Evolutionary conservation across 2,888 invertebrate species (phyloP).

Genomic region (Sinelater perroti): DNA sequence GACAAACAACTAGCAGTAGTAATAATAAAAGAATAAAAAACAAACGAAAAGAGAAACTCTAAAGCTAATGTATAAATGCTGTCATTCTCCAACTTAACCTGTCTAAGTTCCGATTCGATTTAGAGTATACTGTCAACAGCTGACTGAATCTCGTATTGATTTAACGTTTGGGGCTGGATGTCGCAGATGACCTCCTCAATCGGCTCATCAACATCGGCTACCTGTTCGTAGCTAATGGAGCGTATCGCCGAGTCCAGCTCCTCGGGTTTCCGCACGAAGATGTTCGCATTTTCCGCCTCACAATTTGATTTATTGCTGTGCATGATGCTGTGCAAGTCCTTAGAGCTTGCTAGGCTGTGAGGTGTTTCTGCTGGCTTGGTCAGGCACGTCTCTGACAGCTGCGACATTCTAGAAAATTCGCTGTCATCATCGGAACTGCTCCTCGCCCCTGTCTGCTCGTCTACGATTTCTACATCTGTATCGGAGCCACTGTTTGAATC

Average conservation of each 20-base stretch:
- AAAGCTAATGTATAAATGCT: no score
- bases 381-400: conserved; percentile 2
- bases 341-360: neutral
- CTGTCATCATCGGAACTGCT: conserved; percentile 37
- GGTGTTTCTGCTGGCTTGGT: neutral
- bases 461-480: conserved; percentile 37
- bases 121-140: conserved; percentile 59
- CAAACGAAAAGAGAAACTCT: neutral
- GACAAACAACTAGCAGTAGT: neutral
- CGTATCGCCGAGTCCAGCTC: conserved; percentile 57
- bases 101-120: no score
- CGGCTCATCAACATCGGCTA: conserved; percentile 43
- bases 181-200: conserved; percentile 48
- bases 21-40: conserved; percentile 2
- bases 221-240: conserved; percentile 54
- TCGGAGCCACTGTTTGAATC: conserved; percentile 40
- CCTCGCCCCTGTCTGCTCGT: conserved; percentile 37
- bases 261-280: conserved; percentile 49
- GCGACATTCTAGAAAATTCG: conserved; percentile 19
- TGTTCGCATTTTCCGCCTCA: conserved; percentile 31
- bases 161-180: conserved; percentile 51
- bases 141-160: conserved; percentile 58
- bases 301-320: conserved; percentile 4
- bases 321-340: neutral
- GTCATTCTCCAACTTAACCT: no score